Evolutionary conservation across 2,797 vertebrate species (phyloP).

Genomic region (Ataeniobius toweri): DNA sequence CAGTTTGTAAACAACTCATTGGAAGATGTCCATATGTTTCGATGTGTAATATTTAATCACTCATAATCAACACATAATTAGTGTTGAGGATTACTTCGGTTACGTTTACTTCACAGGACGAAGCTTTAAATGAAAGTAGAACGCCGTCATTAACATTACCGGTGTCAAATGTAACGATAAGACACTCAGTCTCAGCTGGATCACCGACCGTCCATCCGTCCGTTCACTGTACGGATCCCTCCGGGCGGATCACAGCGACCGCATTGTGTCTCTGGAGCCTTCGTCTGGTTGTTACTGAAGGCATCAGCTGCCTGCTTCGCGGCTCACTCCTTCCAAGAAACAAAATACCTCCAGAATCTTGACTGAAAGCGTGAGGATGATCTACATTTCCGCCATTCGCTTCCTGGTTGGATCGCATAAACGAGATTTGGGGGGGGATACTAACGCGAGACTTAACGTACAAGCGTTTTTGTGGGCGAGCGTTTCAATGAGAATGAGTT

Average conservation of each 20-base stretch:
- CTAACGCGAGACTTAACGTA: conserved; percentile 54
- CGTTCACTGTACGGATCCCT: conserved; percentile 29
- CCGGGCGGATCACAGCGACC: conserved; percentile 6
- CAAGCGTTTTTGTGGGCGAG: not conserved
- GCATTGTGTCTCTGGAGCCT: conserved; percentile 36
- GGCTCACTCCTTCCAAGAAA: not conserved
- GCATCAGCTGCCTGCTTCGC: not conserved
- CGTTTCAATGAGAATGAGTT: not conserved
- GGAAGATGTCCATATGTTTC: conserved; percentile 10
- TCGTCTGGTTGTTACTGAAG: not conserved
- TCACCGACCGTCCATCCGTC: conserved; percentile 40
- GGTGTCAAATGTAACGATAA: conserved; percentile 38
- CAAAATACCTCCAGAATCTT: not conserved
- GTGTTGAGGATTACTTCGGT: not conserved
- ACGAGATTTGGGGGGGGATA: conserved; percentile 42
- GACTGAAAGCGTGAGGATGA: conserved; percentile 52
- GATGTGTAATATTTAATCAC: not conserved
- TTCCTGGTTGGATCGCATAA: conserved; percentile 61
- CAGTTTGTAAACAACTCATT: not conserved
- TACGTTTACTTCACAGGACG: no score
- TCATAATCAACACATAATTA: not conserved
- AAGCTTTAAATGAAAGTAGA: not conserved
- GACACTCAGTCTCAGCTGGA: conserved; percentile 33
- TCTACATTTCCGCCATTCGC: conserved; percentile 61
- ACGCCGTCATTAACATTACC: conserved; percentile 35